These are phyloP conservation scores for Amblyteles armatorius DNA, from an alignment of 2,888 invertebrate genomes.

Conservation along the genomic window DNA sequence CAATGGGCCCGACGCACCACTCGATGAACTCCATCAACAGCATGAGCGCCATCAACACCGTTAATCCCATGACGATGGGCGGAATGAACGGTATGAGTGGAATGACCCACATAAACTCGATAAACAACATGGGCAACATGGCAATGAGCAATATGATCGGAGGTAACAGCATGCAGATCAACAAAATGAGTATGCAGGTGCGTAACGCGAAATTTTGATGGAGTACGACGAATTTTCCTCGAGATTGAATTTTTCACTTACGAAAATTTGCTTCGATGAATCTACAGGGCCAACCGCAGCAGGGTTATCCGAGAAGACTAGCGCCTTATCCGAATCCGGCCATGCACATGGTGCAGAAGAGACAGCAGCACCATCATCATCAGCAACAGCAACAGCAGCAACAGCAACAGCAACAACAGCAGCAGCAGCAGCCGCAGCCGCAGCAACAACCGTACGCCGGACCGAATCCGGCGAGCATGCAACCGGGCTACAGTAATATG, in stretches of 20 bases:
- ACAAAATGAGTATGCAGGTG: slow-evolving; percentile 91
- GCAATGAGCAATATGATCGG: slow-evolving; percentile 90
- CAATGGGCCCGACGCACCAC: slow-evolving; percentile 87
- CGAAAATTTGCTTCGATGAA: background rate
- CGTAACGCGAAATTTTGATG: slow-evolving; percentile 67
- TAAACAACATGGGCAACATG: slow-evolving; percentile 84
- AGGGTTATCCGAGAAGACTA: slow-evolving; percentile 91
- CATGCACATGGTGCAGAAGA: slow-evolving; percentile 94
- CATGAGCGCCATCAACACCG: slow-evolving; percentile 87
- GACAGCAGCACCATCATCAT: slow-evolving; percentile 85
- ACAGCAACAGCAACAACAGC: slow-evolving; percentile 78
- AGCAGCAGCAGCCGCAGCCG: slow-evolving; percentile 76
- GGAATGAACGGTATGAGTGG: slow-evolving; percentile 85
- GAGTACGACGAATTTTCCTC: background rate
- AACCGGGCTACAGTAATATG: slow-evolving; percentile 85
- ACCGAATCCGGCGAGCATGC: slow-evolving; percentile 84
- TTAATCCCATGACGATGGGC: slow-evolving; percentile 88
- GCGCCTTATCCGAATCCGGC: slow-evolving; percentile 94
- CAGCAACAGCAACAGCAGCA: slow-evolving; percentile 73
- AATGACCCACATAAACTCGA: slow-evolving; percentile 87
- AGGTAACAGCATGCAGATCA: slow-evolving; percentile 86
- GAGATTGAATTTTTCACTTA: slow-evolving; percentile 48
- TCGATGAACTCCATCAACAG: slow-evolving; percentile 86
- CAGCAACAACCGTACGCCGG: slow-evolving; percentile 78
- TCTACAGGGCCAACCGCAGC: slow-evolving; percentile 76